Conservation (phyloP, 2,888 invertebrate species). For the Hylaea fasciaria region DNA sequence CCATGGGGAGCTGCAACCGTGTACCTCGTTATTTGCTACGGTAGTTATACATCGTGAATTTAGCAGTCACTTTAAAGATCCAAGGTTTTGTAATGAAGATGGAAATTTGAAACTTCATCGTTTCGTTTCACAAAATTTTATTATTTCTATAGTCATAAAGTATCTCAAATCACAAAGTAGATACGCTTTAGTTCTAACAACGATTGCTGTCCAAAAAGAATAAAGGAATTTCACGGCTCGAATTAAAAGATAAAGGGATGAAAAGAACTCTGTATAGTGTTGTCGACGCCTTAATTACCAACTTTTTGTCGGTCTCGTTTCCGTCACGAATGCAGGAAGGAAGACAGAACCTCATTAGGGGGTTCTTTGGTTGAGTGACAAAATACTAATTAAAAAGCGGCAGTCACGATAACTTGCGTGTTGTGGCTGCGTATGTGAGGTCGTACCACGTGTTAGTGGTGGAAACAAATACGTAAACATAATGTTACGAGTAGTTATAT, state of each 20-base stretch:
- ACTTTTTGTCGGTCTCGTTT: conserved; percentile 50
- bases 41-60: no score
- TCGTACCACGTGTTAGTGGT: neutral
- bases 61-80: no score
- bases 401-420: conserved; percentile 45
- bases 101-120: no score
- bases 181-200: neutral
- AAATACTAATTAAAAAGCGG: conserved; percentile 45
- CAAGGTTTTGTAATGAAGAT: no score
- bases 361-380: conserved; percentile 43
- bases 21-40: no score
- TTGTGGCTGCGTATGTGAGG: conserved; percentile 27
- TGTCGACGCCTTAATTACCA: conserved; percentile 51
- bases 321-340: conserved; percentile 43
- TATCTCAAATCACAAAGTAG: no score
- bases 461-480: neutral
- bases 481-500: neutral
- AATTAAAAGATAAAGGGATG: conserved; percentile 31
- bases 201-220: neutral
- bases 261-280: conserved; percentile 35
- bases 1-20: no score
- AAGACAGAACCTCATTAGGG: conserved; percentile 55
- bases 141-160: no score
- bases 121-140: no score
- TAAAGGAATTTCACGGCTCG: conserved; percentile 13